Percentiles rank a stretch among this genome's conserved stretches.
phyloP scores from a whole-genome alignment of 2,888 invertebrate genomes.

The Oxyteleia sp. region DNA sequence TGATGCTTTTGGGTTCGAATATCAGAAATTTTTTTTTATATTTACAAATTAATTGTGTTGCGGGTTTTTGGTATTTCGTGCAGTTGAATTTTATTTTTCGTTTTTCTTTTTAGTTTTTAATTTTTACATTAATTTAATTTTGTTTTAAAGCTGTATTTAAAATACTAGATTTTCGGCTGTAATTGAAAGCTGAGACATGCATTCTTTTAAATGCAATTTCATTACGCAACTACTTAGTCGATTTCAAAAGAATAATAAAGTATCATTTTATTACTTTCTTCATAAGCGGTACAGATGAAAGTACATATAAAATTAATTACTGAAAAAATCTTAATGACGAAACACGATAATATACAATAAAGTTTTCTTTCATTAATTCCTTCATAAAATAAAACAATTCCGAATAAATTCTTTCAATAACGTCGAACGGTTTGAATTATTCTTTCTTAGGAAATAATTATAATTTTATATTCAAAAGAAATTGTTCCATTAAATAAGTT shows the following conservation, averaged over 20 bases:
- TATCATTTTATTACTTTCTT: constrained; percentile 14
- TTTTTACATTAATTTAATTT: not conserved
- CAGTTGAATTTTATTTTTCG: not conserved
- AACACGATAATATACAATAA: too few relatives aligned
- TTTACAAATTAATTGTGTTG: not conserved
- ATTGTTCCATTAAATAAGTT: too few relatives aligned
- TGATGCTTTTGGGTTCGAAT: not conserved
- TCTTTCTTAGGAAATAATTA: too few relatives aligned
- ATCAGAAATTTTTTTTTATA: not conserved
- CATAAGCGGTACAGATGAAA: constrained; percentile 27
- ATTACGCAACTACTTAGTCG: constrained; percentile 8
- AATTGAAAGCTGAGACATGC: not conserved
- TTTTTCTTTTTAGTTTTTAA: too few relatives aligned
- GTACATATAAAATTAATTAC: too few relatives aligned
- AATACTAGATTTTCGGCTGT: not conserved
- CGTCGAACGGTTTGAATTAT: too few relatives aligned
- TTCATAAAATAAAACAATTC: too few relatives aligned
- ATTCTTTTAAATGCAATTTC: not conserved
- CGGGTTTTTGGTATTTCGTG: not conserved
- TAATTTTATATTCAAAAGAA: too few relatives aligned
- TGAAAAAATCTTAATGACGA: too few relatives aligned
- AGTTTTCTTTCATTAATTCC: too few relatives aligned
- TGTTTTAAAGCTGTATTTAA: not conserved
- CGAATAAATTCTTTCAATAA: too few relatives aligned
- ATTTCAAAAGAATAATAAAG: constrained; percentile 24